A percentile compares a stretch with the other conserved stretches of the same genome.
Evolutionary conservation across 2,113 vertebrate genomes (phyloP).

Genomic region (mouse (Mus musculus)): DNA sequence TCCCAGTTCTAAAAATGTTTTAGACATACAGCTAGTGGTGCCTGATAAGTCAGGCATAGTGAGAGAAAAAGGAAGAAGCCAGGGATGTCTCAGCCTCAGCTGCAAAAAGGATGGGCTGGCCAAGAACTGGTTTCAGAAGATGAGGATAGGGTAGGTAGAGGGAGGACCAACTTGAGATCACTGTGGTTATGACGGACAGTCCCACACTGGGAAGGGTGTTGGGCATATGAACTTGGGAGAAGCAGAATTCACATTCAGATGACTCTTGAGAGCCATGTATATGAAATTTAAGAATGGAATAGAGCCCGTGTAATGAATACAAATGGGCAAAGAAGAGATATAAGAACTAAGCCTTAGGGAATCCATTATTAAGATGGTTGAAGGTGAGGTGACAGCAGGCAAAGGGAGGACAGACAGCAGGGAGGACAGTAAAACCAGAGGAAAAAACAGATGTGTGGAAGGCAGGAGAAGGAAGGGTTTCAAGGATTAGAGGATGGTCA

Average conservation of each 20-base stretch:
- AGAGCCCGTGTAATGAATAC: not conserved
- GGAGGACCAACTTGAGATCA: not conserved
- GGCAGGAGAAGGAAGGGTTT: not conserved
- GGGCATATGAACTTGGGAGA: not conserved
- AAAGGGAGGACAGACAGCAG: not conserved
- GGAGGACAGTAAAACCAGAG: not conserved
- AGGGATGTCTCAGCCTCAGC: not conserved
- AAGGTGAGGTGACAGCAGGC: not conserved
- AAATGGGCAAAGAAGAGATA: not conserved
- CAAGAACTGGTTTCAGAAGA: not conserved
- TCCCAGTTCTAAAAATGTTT: not conserved
- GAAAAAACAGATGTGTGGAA: not conserved
- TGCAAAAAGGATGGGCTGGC: not conserved
- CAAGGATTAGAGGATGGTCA: not conserved
- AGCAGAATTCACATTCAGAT: not conserved
- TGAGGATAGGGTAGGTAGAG: not conserved
- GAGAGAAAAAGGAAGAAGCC: not conserved
- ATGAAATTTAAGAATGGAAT: not conserved
- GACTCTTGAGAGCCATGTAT: not conserved
- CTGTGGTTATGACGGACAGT: not conserved
- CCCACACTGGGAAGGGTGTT: not conserved
- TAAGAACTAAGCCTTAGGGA: not conserved
- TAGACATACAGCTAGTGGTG: not conserved
- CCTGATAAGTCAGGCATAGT: not conserved
- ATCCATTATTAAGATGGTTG: not conserved